phyloP scores from a whole-genome alignment of 2,113 vertebrate genomes.

The Otis tarda region DNA sequence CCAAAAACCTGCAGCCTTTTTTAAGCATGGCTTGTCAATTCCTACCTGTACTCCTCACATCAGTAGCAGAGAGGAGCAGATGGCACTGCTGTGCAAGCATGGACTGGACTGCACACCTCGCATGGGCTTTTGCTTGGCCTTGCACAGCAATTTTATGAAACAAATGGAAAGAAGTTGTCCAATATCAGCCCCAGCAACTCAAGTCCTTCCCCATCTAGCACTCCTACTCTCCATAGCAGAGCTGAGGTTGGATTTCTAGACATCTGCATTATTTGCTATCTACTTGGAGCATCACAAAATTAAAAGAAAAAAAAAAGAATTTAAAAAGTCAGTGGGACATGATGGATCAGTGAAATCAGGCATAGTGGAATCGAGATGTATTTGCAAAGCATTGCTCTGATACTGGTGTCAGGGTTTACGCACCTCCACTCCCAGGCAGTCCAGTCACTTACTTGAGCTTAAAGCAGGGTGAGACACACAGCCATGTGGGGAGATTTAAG shows the following conservation, averaged over 20 bases:
- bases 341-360: background rate
- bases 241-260: background rate
- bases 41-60: background rate
- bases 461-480: background rate
- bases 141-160: rapidly evolving
- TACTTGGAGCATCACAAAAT: background rate
- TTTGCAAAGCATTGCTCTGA: background rate
- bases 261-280: background rate
- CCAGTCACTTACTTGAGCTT: background rate
- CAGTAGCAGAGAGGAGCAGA: background rate
- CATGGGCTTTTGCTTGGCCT: background rate
- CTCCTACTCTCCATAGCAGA: background rate
- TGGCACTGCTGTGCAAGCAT: background rate
- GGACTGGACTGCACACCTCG: rapidly evolving
- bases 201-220: background rate
- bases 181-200: background rate
- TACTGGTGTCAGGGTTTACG: background rate
- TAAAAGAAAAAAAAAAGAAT: background rate
- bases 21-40: background rate
- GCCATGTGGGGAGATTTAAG: background rate
- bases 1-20: background rate
- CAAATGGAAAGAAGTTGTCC: background rate
- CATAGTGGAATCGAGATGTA: background rate
- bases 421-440: background rate
- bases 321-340: background rate